These are phyloP conservation scores for Plebejus melissa DNA, from an alignment of 2,888 invertebrate genomes.

Conservation along the genomic window DNA sequence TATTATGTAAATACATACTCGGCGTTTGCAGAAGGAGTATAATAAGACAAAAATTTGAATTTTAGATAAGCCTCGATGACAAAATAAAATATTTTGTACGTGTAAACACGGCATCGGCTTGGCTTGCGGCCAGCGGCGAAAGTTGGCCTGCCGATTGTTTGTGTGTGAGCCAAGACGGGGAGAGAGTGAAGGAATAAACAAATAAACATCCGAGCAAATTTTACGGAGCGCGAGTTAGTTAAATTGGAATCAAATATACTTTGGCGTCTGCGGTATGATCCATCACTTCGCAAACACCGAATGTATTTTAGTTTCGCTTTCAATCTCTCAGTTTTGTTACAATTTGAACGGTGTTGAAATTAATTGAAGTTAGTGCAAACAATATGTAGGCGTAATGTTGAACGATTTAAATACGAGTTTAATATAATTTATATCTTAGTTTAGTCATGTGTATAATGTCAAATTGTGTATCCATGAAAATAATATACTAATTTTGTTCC, in stretches of 20 bases:
- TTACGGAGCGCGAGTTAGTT: constrained; percentile 45
- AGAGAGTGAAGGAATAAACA: constrained; percentile 59
- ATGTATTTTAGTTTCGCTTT: constrained; percentile 21
- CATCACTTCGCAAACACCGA: not conserved
- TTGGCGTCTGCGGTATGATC: constrained; percentile 28
- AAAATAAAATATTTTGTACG: constrained; percentile 55
- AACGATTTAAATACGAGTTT: not conserved
- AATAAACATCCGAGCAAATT: constrained; percentile 59
- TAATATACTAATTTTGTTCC: too few relatives aligned
- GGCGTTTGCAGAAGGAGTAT: not conserved
- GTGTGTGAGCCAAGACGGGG: constrained; percentile 60
- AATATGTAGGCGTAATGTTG: not conserved
- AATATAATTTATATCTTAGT: too few relatives aligned
- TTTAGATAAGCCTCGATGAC: constrained; percentile 31
- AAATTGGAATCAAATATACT: constrained; percentile 41
- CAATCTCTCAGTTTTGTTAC: constrained; percentile 7
- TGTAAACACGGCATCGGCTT: constrained; percentile 58
- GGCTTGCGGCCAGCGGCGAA: constrained; percentile 69
- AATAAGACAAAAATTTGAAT: constrained; percentile 16
- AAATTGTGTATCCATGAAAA: too few relatives aligned
- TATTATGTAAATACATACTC: constrained; percentile 14
- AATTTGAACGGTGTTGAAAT: constrained; percentile 8
- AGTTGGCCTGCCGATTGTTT: constrained; percentile 71
- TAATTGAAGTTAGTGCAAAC: constrained; percentile 8
- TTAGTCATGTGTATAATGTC: too few relatives aligned